A percentile compares a stretch with the other conserved stretches of the same genome.
phyloP scores from a whole-genome alignment of 2,888 invertebrate species.

The Aproaerema taeniolella region DNA sequence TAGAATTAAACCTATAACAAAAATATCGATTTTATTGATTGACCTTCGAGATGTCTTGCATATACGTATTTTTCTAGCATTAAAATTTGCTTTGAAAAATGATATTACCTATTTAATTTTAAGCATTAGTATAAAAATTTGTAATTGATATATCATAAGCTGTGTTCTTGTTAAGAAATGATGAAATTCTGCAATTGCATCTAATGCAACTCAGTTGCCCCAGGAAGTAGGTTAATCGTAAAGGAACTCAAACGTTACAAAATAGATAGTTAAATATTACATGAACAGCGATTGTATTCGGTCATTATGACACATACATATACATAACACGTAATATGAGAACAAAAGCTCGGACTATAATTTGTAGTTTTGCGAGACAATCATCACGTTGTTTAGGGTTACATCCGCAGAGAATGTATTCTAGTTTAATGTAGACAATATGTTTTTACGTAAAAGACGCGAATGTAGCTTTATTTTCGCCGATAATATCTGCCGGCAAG shows the following conservation, averaged over 20 bases:
- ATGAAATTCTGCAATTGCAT: too few relatives aligned
- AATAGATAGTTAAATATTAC: constrained; percentile 12
- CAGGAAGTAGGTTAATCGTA: constrained; percentile 6
- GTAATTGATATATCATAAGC: too few relatives aligned
- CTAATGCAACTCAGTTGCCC: too few relatives aligned
- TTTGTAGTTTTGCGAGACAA: constrained; percentile 16
- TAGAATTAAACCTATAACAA: too few relatives aligned
- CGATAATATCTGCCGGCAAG: constrained; percentile 7
- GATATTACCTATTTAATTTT: too few relatives aligned
- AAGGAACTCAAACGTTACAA: constrained; percentile 6
- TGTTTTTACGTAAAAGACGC: constrained; percentile 12
- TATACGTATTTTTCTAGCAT: too few relatives aligned
- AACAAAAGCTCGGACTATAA: constrained; percentile 12
- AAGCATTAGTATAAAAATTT: too few relatives aligned
- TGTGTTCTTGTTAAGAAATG: too few relatives aligned
- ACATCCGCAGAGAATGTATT: constrained; percentile 11
- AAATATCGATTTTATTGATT: too few relatives aligned
- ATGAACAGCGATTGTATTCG: constrained; percentile 10
- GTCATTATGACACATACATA: constrained; percentile 10
- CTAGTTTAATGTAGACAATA: constrained; percentile 7
- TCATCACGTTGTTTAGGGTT: constrained; percentile 15
- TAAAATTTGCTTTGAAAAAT: too few relatives aligned
- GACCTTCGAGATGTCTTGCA: too few relatives aligned
- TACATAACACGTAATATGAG: constrained; percentile 9
- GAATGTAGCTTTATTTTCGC: not conserved